phyloP scores from a whole-genome alignment of 2,113 vertebrate species.

The Otis tarda region DNA sequence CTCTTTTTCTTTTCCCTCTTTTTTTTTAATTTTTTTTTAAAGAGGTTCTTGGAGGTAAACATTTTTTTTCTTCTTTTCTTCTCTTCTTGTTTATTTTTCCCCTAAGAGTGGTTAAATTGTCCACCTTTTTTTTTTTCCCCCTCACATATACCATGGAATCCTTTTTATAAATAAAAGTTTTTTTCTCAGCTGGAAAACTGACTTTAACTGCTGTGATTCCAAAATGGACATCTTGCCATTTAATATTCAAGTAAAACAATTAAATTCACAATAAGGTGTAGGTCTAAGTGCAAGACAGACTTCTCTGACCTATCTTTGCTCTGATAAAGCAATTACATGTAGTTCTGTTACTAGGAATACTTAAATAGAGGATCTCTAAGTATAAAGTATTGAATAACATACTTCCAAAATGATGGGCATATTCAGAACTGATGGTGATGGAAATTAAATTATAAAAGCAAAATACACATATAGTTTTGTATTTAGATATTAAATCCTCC shows the following conservation, averaged over 20 bases:
- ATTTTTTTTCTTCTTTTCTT: not conserved
- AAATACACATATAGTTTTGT: not conserved
- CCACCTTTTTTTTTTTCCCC: not conserved
- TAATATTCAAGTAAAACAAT: not conserved
- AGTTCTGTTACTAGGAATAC: not conserved
- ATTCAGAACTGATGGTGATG: not conserved
- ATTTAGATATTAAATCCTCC: not conserved
- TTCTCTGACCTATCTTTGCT: not conserved
- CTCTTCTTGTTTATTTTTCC: not conserved
- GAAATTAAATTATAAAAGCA: not conserved
- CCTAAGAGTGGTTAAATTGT: not conserved
- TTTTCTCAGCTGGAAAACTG: not conserved
- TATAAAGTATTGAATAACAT: not conserved
- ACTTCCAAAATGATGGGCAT: not conserved
- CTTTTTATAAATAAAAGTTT: not conserved
- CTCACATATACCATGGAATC: rapidly evolving
- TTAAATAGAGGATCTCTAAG: not conserved
- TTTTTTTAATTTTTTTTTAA: no score
- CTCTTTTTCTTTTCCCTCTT: rapidly evolving
- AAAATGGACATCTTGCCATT: not conserved
- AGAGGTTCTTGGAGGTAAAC: not conserved
- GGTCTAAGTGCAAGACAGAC: not conserved
- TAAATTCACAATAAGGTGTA: not conserved
- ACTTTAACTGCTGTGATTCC: not conserved
- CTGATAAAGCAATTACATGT: not conserved